These are phyloP conservation scores for Agrochola circellaris DNA, from an alignment of 2,888 invertebrate genomes.

Conservation along the genomic window DNA sequence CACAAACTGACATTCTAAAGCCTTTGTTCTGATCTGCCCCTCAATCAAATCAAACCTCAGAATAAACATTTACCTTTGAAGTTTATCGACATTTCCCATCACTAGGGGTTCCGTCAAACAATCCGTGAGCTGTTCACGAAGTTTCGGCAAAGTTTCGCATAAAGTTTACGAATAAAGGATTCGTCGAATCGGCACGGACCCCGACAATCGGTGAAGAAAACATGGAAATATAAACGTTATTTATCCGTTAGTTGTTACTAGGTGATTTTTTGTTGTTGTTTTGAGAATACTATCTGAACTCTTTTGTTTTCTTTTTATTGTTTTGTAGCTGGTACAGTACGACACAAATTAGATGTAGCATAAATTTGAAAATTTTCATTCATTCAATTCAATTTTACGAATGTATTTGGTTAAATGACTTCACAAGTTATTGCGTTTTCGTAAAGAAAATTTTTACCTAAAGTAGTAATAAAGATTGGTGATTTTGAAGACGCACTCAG, in stretches of 20 bases:
- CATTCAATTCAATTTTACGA: too few relatives aligned
- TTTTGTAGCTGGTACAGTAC: not conserved
- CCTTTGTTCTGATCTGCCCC: constrained; percentile 8
- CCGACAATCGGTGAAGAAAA: constrained; percentile 44
- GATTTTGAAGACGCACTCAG: too few relatives aligned
- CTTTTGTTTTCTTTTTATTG: constrained; percentile 1
- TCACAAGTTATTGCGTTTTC: too few relatives aligned
- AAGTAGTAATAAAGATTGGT: too few relatives aligned
- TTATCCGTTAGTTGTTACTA: constrained; percentile 36
- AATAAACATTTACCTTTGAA: constrained; percentile 38
- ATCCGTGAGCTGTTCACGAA: constrained; percentile 54
- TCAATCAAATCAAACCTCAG: constrained; percentile 35
- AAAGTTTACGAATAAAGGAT: constrained; percentile 65
- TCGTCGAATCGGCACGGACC: constrained; percentile 50
- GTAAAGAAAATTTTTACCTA: too few relatives aligned
- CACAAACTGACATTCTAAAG: constrained; percentile 16
- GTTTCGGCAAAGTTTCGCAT: constrained; percentile 50
- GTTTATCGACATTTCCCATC: constrained; percentile 55
- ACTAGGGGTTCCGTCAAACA: constrained; percentile 52
- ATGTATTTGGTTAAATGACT: too few relatives aligned
- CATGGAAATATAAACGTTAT: constrained; percentile 58
- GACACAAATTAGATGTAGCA: too few relatives aligned
- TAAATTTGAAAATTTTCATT: too few relatives aligned
- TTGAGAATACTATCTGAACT: not conserved
- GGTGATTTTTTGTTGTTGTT: constrained; percentile 12